Conservation (phyloP, 2,113 vertebrate genomes). For the Craseonycteris thonglongyai region DNA sequence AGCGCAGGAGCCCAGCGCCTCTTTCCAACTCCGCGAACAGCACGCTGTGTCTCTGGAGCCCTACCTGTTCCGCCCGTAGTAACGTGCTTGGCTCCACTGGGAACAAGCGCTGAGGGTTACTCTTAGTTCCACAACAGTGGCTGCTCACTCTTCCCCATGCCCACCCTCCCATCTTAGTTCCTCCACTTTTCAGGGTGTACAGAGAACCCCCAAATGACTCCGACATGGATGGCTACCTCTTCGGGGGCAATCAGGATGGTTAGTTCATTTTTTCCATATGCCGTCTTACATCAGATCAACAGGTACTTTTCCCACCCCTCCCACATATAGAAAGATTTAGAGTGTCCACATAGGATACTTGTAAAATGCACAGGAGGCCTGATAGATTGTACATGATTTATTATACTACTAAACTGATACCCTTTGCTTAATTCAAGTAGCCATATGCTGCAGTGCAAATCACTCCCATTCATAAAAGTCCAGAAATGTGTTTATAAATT, state of each 20-base stretch:
- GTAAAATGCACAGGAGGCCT: constrained; percentile 48
- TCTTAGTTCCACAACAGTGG: background rate
- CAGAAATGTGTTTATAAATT: background rate
- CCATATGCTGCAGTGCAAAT: constrained; percentile 60
- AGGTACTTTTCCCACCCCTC: background rate
- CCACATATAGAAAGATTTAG: constrained; percentile 28
- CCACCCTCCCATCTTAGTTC: background rate
- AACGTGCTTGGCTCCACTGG: background rate
- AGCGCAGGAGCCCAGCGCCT: constrained; percentile 29
- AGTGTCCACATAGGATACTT: background rate
- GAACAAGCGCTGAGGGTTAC: background rate
- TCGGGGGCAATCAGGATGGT: background rate
- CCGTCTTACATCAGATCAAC: background rate
- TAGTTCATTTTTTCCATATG: background rate
- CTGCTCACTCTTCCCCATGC: background rate
- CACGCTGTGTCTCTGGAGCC: background rate
- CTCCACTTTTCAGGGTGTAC: background rate
- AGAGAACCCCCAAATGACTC: background rate
- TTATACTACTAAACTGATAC: constrained; percentile 63
- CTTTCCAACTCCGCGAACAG: background rate
- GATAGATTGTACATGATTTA: constrained; percentile 57
- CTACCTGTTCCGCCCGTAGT: background rate
- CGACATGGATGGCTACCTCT: background rate
- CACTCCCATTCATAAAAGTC: constrained; percentile 60
- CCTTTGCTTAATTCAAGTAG: constrained; percentile 68